Evolutionary conservation across 2,797 vertebrate species (phyloP).

Genomic region (Hemibagrus guttatus): DNA sequence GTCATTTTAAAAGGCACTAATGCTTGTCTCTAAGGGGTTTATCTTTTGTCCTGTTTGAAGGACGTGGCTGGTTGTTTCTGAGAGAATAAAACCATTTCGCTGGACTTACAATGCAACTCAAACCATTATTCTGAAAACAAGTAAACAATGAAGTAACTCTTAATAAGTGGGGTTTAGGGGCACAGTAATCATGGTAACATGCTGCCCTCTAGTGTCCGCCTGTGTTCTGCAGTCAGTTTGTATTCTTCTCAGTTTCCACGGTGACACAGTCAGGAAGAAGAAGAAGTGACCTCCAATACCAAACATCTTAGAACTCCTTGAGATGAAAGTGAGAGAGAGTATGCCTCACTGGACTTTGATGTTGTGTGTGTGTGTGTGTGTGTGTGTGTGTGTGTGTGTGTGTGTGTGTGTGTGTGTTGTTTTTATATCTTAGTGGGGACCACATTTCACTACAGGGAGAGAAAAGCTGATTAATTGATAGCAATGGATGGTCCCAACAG

Average conservation of each 20-base stretch:
- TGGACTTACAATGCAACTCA: neutral
- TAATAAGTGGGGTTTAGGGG: neutral
- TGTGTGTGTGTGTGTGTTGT: neutral
- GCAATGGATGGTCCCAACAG: neutral
- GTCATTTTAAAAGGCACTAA: neutral
- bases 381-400: neutral
- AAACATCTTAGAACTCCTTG: conserved; percentile 30
- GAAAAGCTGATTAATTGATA: neutral
- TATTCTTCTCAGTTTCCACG: conserved; percentile 43
- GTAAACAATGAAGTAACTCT: conserved; percentile 30
- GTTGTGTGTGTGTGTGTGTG: conserved; percentile 27
- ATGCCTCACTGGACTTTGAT: conserved; percentile 40
- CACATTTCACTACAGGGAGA: neutral
- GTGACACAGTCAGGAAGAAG: conserved; percentile 44
- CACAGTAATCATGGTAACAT: conserved; percentile 25
- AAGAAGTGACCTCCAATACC: conserved; percentile 50
- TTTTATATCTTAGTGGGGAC: neutral
- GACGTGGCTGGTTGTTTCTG: conserved; percentile 13
- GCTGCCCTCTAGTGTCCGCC: conserved; percentile 51
- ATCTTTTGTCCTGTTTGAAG: neutral
- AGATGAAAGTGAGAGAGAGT: conserved; percentile 23
- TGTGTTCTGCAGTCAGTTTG: conserved; percentile 7
- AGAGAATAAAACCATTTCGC: neutral
- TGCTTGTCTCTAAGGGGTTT: neutral
- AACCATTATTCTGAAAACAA: conserved; percentile 26